phyloP scores from a whole-genome alignment of 2,113 vertebrate species.

The Zosterops borbonicus region DNA sequence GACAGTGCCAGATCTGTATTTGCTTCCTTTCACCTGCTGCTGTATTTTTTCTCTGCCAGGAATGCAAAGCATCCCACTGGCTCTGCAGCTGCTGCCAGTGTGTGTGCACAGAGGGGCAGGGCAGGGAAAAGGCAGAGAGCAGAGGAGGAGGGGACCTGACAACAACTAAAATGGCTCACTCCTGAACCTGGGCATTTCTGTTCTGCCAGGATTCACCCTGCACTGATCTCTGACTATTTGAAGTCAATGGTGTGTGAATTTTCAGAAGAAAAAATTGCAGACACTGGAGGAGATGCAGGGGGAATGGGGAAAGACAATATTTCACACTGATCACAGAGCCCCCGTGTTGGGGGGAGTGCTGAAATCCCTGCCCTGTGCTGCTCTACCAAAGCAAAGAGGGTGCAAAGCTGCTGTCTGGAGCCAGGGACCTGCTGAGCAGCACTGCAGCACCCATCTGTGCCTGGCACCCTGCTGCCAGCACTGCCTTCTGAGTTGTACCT shows the following conservation, averaged over 20 bases:
- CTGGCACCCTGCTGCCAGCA: not conserved
- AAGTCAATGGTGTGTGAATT: not conserved
- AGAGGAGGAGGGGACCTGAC: not conserved
- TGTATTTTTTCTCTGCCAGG: conserved; percentile 44
- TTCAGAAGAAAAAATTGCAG: not conserved
- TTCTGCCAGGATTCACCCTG: not conserved
- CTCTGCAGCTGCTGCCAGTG: conserved; percentile 45
- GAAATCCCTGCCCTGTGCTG: not conserved
- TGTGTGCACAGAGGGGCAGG: not conserved
- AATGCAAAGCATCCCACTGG: conserved; percentile 40
- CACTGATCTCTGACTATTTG: not conserved
- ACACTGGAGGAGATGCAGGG: not conserved
- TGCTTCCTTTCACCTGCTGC: conserved; percentile 61
- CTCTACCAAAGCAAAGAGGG: not conserved
- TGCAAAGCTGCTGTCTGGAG: not conserved
- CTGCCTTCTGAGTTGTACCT: not conserved
- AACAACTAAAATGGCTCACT: not conserved
- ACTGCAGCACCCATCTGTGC: not conserved
- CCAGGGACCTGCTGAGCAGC: not conserved
- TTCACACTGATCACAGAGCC: not conserved
- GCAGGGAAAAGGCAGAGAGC: not conserved
- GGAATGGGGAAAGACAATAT: not conserved
- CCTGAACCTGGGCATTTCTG: not conserved
- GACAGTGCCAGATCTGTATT: conserved; percentile 2
- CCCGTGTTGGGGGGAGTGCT: fast-evolving